Base-by-base conservation (phyloP, 2,888 invertebrate genomes). In the Seira musarum region DNA sequence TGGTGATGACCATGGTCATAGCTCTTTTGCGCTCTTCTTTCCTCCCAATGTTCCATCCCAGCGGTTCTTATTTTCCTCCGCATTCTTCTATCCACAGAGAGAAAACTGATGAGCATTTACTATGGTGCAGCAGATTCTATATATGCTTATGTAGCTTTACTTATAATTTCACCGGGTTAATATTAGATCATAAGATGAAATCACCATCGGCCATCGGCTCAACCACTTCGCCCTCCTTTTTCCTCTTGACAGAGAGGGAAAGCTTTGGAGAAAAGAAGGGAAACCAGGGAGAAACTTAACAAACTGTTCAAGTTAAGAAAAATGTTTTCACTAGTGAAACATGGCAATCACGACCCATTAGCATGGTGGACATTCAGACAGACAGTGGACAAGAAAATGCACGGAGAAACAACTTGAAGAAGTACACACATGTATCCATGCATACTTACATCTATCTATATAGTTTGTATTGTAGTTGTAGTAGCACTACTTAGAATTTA, bases 291-390 rank as follows among this genome's bases (percentile, higher is more conserved):
- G 63, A 60, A 79, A 77, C 71, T n/a, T 66, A 77, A 71, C 66
- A 66, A 77, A 71, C 63, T 71, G 63, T 57, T 61, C 75, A 66
- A 25, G 57, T 53, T 57, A 57, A 35, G 69, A 71, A 71, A 60
- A 79, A 79, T 79, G 78, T 67, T 72, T 72, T 8, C 15, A 68
- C 70, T 72, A 79, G 67, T 67, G 72, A 72, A 79, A 79, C 78
- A 79, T 79, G 78, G 72, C 78, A 79, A 79, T 79, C 78, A 79
- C 78, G 78, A 79, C 78, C 78, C 72, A 79, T 79, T 79, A 79
- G 72, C 78, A 79, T 79, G 78, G 78, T 79, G 72, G 78, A 72
- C 78, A 79, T 67, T 79, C 66, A 24, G 72, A 79, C 78, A 78
- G 78, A 78, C 71, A 66, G 67, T 57, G 61, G 70, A 40, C n/a